A percentile compares a stretch with the other conserved stretches of the same genome.
Conservation (phyloP, 2,113 vertebrate genomes). For the Jacana jacana region DNA sequence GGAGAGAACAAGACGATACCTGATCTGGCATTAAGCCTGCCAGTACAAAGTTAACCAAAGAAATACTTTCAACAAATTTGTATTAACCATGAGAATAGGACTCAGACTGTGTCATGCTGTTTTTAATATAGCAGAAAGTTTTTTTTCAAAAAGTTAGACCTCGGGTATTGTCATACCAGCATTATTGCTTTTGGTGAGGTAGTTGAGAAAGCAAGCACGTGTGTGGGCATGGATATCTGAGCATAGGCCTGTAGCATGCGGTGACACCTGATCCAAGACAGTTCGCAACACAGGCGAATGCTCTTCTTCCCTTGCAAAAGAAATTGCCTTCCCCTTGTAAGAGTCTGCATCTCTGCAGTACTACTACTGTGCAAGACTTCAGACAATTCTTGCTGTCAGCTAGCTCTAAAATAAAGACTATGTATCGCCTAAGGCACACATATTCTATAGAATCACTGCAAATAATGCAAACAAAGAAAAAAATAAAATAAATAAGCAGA, state of each 20-base stretch:
- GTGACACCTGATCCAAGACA: conserved; percentile 24
- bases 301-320: not conserved
- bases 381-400: not conserved
- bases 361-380: not conserved
- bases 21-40: conserved; percentile 48
- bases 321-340: not conserved
- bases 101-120: not conserved
- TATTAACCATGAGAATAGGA: not conserved
- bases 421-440: not conserved
- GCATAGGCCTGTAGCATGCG: not conserved
- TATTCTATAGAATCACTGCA: not conserved
- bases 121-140: not conserved
- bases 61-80: not conserved
- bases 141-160: not conserved
- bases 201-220: not conserved
- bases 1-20: conserved; percentile 55
- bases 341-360: not conserved
- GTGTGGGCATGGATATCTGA: conserved; percentile 31
- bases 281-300: not conserved
- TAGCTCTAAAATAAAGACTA: not conserved
- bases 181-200: not conserved
- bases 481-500: not conserved
- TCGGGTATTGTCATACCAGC: not conserved
- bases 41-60: conserved; percentile 26
- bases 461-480: not conserved